A percentile compares a stretch with the other conserved stretches of the same genome.
phyloP scores from a whole-genome alignment of 92 coral and sea anemone genomes.

The Epizoanthus scotinus region DNA sequence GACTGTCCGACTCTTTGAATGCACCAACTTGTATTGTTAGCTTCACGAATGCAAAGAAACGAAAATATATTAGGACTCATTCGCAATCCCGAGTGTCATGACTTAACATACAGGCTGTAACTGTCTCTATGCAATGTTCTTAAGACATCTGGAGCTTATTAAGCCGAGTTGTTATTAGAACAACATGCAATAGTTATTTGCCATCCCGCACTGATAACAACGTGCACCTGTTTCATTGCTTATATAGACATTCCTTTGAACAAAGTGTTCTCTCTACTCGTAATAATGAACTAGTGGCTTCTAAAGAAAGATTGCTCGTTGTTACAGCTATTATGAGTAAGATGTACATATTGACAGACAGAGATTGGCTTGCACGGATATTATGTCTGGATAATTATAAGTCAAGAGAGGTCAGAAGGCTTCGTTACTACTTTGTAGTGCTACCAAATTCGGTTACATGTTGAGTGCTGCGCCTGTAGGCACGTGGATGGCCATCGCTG shows the following conservation, averaged over 20 bases:
- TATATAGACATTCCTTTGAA: not conserved
- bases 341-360: not conserved
- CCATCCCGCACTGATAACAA: not conserved
- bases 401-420: conserved; percentile 11
- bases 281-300: too few species aligned
- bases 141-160: too few species aligned
- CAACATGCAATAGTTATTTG: not conserved
- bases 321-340: not conserved
- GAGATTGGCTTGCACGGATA: not conserved
- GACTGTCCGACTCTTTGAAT: too few species aligned
- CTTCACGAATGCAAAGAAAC: too few species aligned
- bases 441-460: not conserved
- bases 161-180: not conserved
- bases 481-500: too few species aligned
- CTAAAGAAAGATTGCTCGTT: too few species aligned
- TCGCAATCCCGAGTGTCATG: not conserved
- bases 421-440: not conserved
- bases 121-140: too few species aligned
- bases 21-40: too few species aligned
- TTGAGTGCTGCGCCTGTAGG: too few species aligned
- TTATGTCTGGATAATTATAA: not conserved
- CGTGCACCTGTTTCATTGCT: not conserved
- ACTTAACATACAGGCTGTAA: too few species aligned
- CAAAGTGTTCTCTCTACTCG: too few species aligned
- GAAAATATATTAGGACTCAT: not conserved